phyloP scores from a whole-genome alignment of 1,140 invertebrate species.

The Bombus huntii region DNA sequence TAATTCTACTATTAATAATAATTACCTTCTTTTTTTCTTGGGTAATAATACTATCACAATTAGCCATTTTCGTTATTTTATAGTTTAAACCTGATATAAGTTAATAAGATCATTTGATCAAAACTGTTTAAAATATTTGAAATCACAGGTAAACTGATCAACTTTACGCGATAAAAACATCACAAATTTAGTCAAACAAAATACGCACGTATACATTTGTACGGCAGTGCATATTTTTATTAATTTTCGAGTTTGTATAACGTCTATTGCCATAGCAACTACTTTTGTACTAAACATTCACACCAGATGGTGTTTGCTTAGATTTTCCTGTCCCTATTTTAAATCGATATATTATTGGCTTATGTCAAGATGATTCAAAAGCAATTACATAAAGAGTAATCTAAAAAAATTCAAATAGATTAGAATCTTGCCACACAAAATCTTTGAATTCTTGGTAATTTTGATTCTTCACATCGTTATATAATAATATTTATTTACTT shows the following conservation, averaged over 20 bases:
- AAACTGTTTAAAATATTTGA: not conserved
- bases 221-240: not conserved
- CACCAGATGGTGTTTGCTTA: not conserved
- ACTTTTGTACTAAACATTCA: not conserved
- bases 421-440: no score
- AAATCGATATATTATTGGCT: not conserved
- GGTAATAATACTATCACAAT: not conserved
- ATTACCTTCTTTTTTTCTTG: constrained; percentile 10
- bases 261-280: constrained; percentile 19
- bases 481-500: not conserved
- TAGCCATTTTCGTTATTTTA: not conserved
- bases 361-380: not conserved
- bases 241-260: constrained; percentile 11
- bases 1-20: not conserved
- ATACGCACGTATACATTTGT: not conserved
- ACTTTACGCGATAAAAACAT: not conserved
- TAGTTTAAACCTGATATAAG: not conserved
- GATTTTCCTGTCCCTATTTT: not conserved
- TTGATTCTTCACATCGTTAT: not conserved
- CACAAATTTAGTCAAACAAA: not conserved
- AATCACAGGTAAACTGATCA: not conserved
- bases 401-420: not conserved
- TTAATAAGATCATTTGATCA: not conserved
- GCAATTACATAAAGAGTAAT: not conserved
- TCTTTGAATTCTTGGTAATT: not conserved